These are phyloP conservation scores for Lagria hirta DNA, from an alignment of 2,888 invertebrate species.

Conservation along the genomic window DNA sequence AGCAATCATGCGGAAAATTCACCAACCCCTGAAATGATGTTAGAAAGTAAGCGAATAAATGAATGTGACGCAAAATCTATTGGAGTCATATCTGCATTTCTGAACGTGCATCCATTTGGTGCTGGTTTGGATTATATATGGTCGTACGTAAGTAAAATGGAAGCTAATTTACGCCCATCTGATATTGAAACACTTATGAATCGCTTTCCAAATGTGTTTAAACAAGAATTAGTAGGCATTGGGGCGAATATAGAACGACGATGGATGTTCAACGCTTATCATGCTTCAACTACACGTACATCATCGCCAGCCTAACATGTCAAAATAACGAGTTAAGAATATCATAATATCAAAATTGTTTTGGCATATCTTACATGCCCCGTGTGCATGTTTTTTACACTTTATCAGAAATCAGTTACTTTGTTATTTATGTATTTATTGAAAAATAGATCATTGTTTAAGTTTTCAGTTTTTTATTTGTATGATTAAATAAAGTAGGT, in stretches of 20 bases:
- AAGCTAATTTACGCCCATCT: slow-evolving; percentile 69
- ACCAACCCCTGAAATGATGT: slow-evolving; percentile 4
- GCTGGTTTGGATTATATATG: slow-evolving; percentile 88
- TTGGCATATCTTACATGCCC: no score
- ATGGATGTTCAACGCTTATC: slow-evolving; percentile 83
- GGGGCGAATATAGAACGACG: slow-evolving; percentile 83
- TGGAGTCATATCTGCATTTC: slow-evolving; percentile 84
- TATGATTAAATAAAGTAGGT: not conserved
- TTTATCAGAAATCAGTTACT: no score
- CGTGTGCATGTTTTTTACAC: no score
- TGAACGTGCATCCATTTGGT: slow-evolving; percentile 91
- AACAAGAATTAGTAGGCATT: slow-evolving; percentile 74
- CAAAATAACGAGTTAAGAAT: not conserved
- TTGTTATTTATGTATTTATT: no score
- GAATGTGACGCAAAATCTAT: slow-evolving; percentile 75
- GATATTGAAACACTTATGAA: slow-evolving; percentile 77
- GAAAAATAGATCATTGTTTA: not conserved
- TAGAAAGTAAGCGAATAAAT: slow-evolving; percentile 40
- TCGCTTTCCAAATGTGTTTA: slow-evolving; percentile 78
- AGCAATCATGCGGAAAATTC: slow-evolving; percentile 43
- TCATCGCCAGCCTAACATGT: no score
- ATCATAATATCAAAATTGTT: no score
- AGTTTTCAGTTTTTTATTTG: not conserved
- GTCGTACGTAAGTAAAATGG: slow-evolving; percentile 84
- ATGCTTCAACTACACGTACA: slow-evolving; percentile 1